Evolutionary conservation across 2,888 invertebrate species (phyloP).

Genomic region (Rutpela maculata): DNA sequence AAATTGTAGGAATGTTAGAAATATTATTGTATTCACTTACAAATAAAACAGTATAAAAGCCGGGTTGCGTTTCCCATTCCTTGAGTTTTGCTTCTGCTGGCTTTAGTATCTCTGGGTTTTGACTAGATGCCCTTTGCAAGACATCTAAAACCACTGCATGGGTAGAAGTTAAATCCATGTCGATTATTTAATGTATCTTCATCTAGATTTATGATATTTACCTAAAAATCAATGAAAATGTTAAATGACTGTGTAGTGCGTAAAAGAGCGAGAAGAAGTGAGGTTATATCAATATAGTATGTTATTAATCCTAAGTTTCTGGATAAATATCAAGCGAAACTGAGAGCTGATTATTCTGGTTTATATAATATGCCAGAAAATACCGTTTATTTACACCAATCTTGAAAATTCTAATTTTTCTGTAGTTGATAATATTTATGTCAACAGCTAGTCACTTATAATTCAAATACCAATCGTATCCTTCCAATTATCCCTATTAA

Average conservation of each 20-base stretch:
- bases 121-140: conserved; percentile 89
- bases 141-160: conserved; percentile 83
- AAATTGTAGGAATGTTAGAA: conserved; percentile 52
- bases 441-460: neutral
- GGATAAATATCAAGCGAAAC: neutral
- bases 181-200: conserved; percentile 29
- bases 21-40: conserved; percentile 75
- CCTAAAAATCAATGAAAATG: conserved; percentile 39
- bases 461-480: neutral
- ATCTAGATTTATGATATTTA: conserved; percentile 23
- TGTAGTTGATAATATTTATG: neutral
- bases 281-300: conserved; percentile 21
- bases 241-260: conserved; percentile 16
- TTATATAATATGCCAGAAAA: no score
- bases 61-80: conserved; percentile 93
- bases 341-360: neutral
- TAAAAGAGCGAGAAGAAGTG: conserved; percentile 30
- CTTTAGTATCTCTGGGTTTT: conserved; percentile 88
- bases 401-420: neutral
- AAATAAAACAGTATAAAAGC: conserved; percentile 90
- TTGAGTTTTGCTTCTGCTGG: conserved; percentile 90
- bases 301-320: neutral
- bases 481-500: no score
- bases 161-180: conserved; percentile 56
- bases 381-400: conserved; percentile 10